Percentiles rank a stretch among this genome's conserved stretches.
Conservation (phyloP, 2,888 invertebrate genomes). For the Ptychoptera albimana region DNA sequence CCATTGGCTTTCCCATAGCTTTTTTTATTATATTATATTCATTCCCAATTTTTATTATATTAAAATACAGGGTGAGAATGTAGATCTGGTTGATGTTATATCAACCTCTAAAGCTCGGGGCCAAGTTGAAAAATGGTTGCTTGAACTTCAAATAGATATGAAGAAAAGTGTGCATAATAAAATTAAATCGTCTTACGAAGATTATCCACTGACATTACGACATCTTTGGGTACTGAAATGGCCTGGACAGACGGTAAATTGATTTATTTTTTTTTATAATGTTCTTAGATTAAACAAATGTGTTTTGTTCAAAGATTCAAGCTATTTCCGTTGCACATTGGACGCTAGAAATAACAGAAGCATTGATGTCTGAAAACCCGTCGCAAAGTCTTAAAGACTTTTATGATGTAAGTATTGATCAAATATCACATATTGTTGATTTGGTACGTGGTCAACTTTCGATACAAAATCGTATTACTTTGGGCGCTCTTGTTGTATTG, state of each 20-base stretch:
- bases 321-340: constrained; percentile 75
- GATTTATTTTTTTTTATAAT: background rate
- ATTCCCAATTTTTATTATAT: no score
- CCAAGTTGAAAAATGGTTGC: constrained; percentile 91
- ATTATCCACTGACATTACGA: constrained; percentile 48
- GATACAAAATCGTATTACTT: constrained; percentile 72
- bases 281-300: background rate
- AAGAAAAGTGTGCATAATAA: constrained; percentile 67
- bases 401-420: constrained; percentile 51
- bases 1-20: no score
- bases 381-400: constrained; percentile 42
- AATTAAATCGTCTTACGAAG: constrained; percentile 51
- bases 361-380: constrained; percentile 40
- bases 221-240: constrained; percentile 74
- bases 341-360: constrained; percentile 76
- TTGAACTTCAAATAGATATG: constrained; percentile 77
- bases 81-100: constrained; percentile 57
- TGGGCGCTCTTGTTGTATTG: constrained; percentile 78
- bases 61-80: constrained; percentile 59
- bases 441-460: constrained; percentile 76
- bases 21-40: no score
- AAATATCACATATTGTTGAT: constrained; percentile 69
- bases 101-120: constrained; percentile 76
- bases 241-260: constrained; percentile 72
- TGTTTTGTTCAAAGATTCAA: constrained; percentile 38